Evolutionary conservation across 2,888 invertebrate genomes (phyloP).

Genomic region (Alsophila aescularia): DNA sequence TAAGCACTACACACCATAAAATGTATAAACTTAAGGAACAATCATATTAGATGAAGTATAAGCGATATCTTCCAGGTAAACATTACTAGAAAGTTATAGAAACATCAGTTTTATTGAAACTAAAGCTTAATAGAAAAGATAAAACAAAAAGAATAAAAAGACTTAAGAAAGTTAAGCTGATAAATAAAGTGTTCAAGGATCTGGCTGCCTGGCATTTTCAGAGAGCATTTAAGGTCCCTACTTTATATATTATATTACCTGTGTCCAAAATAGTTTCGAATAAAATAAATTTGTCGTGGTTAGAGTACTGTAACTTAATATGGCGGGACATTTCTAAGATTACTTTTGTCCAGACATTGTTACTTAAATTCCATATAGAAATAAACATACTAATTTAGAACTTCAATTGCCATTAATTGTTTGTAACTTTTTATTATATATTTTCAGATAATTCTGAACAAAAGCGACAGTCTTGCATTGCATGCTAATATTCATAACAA

Average conservation of each 20-base stretch:
- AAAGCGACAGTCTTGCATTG: constrained; percentile 28
- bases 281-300: constrained; percentile 2
- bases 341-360: background rate
- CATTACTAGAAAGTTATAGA: too few relatives aligned
- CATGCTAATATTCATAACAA: constrained; percentile 38
- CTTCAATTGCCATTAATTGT: background rate
- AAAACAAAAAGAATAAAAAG: too few relatives aligned
- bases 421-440: background rate
- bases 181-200: too few relatives aligned
- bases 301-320: constrained; percentile 22
- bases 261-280: constrained; percentile 6
- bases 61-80: too few relatives aligned
- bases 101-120: too few relatives aligned
- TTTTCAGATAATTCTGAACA: constrained; percentile 7
- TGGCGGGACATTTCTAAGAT: constrained; percentile 28
- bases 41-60: too few relatives aligned
- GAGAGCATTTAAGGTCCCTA: too few relatives aligned
- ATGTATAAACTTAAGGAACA: too few relatives aligned
- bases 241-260: constrained; percentile 21
- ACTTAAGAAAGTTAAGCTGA: too few relatives aligned
- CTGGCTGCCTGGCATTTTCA: too few relatives aligned
- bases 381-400: background rate
- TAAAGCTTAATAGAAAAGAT: too few relatives aligned
- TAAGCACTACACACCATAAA: too few relatives aligned
- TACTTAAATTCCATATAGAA: background rate